Evolutionary conservation across 30 jellyfish, hydroid and myxozoan species (phyloP).

Genomic region (Haliclystus octoradiatus): DNA sequence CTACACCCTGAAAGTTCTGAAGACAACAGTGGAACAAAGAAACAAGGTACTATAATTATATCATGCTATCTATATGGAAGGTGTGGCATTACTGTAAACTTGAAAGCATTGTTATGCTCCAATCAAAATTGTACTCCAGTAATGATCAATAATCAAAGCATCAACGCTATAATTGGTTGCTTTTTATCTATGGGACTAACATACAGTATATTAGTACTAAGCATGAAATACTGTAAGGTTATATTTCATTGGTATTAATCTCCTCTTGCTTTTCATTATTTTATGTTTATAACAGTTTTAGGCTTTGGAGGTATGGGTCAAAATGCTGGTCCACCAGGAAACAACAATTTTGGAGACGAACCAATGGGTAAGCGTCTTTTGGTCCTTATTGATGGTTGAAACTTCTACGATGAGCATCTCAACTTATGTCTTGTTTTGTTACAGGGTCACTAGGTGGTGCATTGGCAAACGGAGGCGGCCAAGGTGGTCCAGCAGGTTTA

Average conservation of each 20-base stretch:
- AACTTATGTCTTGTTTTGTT: too few species aligned
- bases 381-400: too few species aligned
- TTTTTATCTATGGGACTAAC: too few species aligned
- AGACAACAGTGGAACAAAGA: neutral
- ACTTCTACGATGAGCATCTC: too few species aligned
- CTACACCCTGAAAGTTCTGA: neutral
- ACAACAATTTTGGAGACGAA: neutral
- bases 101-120: too few species aligned
- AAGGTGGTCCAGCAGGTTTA: slow-evolving; percentile 55
- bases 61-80: too few species aligned
- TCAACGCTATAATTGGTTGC: too few species aligned
- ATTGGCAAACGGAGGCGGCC: slow-evolving; percentile 60
- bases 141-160: too few species aligned
- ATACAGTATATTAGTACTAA: too few species aligned
- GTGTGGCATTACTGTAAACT: too few species aligned
- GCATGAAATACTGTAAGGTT: neutral
- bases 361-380: neutral
- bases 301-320: neutral
- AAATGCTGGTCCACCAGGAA: neutral
- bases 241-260: neutral
- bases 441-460: slow-evolving; percentile 18
- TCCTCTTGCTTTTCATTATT: neutral
- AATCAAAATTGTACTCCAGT: too few species aligned
- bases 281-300: neutral
- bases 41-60: too few species aligned